Evolutionary conservation across 2,797 vertebrate species (phyloP), one percentile per base, ranked within the genome.

Genomic region (Austrolebias charrua): DNA sequence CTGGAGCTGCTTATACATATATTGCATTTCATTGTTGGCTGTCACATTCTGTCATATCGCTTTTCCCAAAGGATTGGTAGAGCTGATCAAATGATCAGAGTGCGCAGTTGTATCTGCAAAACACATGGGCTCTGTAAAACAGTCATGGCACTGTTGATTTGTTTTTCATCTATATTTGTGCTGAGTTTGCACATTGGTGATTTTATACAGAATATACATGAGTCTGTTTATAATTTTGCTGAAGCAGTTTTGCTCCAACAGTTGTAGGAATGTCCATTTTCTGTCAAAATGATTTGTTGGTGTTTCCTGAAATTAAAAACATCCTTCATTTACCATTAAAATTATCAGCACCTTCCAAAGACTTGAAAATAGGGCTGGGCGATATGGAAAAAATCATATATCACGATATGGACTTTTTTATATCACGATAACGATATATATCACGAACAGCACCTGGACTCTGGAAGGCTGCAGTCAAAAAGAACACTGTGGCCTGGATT

Each of bases 11-110:
- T 69, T 19, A 35, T 29, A 63, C 6, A 71, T 69, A 44, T 60
- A 51, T 69, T 69, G 61, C 29, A 67, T 73, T 73, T 69, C 65
- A 84, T 63, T 56, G 63, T 55, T 69, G 64, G 40, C 45, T 51
- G 50, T 45, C 43, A 45, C 44, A 60, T 55, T 69, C 73, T 76
- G 70, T 61, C 66, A 79, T 67, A 71, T 56, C 51, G 45, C 52
- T 60, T 61, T 49, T 60, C 50, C 68, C 71, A 56, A 63, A 58
- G 71, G 55, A 54, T 33, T 65, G 60, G 52, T 69, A 78, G 69
- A 71, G 81, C 76, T 70, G 79, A 82, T 82, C 74, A 71, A 65
- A 78, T 72, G 68, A 78, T 85, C 76, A 84, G 75, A 84, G 82
- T 54, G 55, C 50, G 52, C 55, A 59, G 16, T 72, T 76, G 57